Conservation (phyloP, 2,888 invertebrate species). For the Orthosia gracilis region DNA sequence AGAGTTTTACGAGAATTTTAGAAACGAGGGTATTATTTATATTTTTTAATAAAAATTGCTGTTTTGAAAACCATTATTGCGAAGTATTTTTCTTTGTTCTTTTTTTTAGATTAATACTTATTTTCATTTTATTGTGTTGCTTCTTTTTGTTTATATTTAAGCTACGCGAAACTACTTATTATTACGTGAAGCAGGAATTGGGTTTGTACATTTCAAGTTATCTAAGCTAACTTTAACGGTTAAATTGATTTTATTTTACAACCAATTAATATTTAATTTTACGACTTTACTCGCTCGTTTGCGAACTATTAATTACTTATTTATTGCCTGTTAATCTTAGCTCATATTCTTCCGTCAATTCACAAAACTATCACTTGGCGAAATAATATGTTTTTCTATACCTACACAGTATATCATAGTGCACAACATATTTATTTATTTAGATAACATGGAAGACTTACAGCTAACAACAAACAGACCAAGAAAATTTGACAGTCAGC, state of each 20-base stretch:
- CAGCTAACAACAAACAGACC: no score
- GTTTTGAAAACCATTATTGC: background rate
- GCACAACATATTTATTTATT: no score
- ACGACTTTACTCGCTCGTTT: background rate
- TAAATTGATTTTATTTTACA: background rate
- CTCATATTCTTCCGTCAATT: constrained; percentile 6
- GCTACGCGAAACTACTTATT: background rate
- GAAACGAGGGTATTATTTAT: background rate
- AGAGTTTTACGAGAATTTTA: background rate
- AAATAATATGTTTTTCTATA: background rate
- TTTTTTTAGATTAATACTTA: background rate
- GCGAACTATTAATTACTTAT: background rate
- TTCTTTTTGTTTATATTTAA: no score
- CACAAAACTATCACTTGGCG: background rate
- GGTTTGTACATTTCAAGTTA: background rate
- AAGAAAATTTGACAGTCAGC: no score
- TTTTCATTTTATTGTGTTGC: no score
- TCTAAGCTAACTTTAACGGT: background rate
- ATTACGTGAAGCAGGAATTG: constrained; percentile 3
- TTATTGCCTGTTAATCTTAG: constrained; percentile 5
- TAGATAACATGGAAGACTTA: no score
- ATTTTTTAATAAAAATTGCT: background rate
- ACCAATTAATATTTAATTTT: background rate
- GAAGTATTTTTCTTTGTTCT: background rate
- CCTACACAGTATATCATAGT: no score